Evolutionary conservation across 1,140 invertebrate genomes (phyloP).

Genomic region (Drosophila kepulauana): DNA sequence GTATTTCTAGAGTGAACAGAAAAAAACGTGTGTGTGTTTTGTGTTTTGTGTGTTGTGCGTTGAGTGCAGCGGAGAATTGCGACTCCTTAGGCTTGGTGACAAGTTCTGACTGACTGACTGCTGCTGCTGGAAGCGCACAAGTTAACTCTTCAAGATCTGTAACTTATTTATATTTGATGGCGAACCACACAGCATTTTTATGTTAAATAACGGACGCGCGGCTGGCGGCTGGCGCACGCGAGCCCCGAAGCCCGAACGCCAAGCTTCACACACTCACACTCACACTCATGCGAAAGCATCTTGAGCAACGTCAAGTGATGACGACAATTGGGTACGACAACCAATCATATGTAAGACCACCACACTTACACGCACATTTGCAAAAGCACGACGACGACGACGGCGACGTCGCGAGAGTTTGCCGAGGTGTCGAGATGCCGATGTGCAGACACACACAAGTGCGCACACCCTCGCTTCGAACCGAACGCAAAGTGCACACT

Average conservation of each 20-base stretch:
- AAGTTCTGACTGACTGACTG: neutral
- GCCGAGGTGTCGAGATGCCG: neutral
- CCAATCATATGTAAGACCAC: conserved; percentile 46
- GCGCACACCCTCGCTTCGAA: neutral
- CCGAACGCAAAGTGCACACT: neutral
- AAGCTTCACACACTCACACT: conserved; percentile 17
- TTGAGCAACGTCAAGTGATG: conserved; percentile 20
- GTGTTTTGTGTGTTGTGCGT: no score
- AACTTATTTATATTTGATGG: conserved; percentile 46
- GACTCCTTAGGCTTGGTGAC: neutral
- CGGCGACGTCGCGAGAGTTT: no score
- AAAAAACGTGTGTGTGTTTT: neutral
- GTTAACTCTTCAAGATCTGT: conserved; percentile 58
- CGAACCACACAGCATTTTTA: conserved; percentile 28
- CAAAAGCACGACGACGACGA: neutral
- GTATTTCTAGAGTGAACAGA: no score
- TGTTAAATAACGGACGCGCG: conserved; percentile 30
- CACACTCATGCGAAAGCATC: conserved; percentile 16
- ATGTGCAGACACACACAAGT: neutral
- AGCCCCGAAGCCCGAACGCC: conserved; percentile 9
- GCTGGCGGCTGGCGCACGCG: no score
- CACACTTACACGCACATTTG: conserved; percentile 25
- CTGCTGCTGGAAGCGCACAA: conserved; percentile 29
- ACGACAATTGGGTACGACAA: conserved; percentile 32
- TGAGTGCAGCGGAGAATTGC: neutral